Evolutionary conservation across 2,113 vertebrate species (phyloP), one percentile per base, ranked within the genome.

Genomic region (Cyanistes caeruleus): DNA sequence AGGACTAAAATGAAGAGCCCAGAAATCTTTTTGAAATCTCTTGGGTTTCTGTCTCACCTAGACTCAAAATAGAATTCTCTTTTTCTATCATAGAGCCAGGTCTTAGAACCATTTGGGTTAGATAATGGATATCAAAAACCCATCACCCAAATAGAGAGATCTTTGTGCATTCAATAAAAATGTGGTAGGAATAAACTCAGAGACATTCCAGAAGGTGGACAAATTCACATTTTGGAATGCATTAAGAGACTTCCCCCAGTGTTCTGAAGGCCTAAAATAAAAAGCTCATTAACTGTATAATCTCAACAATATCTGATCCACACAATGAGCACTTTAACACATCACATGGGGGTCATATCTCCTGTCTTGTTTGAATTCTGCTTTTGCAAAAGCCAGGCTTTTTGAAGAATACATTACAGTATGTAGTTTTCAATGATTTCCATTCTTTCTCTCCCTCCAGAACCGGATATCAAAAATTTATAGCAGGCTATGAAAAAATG

Each of bases 391-490:
- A 85, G 48, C 52, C 43, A 72, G 7, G 43, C 52, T 93, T 67
- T 65, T 63, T 87, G 35, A 91, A 77, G 49, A 84, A 72, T 21
- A 64, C 44, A 84, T 52, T 24, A 23, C 23, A 52, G 48, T n/a
- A 68, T 52, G 14, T 56, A 77, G 35, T 81, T 83, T 85, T 74
- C 85, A 90, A 63, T 59, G 0, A 68, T 85, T 89, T 74, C 44
- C 64, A 25, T 87, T 90, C 25, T 46, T 69, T 88, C 73, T 69
- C 31, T 85, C 51, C 51, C 48, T 28, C 8, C 13, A 92, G 43
- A 83, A 59, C 39, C 64, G 44, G 33, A 80, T 53, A 84, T 84
- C 53, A 93, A 96, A 95, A 43, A 89, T 89, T 85, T 58, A 80
- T 23, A 73, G 41, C 24, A 75, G 20, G 12, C 25, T 67, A 49